Evolutionary conservation across 2,888 invertebrate species (phyloP), one percentile per base, ranked within the genome.

Genomic region (Busseola fusca): DNA sequence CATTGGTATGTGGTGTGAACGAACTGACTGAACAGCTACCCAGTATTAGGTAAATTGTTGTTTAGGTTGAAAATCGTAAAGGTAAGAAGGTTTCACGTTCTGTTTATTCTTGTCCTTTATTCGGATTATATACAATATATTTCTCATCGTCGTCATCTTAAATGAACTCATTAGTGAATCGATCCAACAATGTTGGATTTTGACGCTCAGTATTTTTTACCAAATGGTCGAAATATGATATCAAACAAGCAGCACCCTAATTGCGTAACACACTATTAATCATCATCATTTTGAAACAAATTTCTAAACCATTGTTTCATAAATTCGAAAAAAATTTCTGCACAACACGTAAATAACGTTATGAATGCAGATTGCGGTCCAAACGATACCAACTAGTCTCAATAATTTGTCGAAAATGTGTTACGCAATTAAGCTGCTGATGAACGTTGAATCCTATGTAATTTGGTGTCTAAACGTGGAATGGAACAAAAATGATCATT

Each of bases 11-110:
- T 56, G 21, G 40, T 60, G 68, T 80, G 57, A 67, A 69, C 27
- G 73, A 73, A 77, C 77, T 67, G n/a, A 60, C 59, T 72, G 37
- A 45, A 71, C 56, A 4, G 25, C 50, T 48, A n/a, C 14, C 25
- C 25, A 18, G 25, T 57, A 74, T 72, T 57, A 27, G 16, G 57
- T 56, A 56, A 48, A 40, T 30, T 21, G 45, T 9, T 21, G 21
- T 72, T 12, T 56, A 40, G 5, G 4, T 64, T 48, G 54, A 12
- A 54, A 63, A 30, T 37, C 4, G 10, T 27, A 14, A 37, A n/a
- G 58, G 21, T 59, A 48, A 21, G 10, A 6, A 27, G 2, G 21
- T 7, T 42, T 21, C 12, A 42, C 7, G 4, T 45, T 30, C 27
- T 21, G 7, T 27, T 27, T 0, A 18, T 25, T 12, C 18, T 18